Percentiles rank a stretch among this genome's conserved stretches.
Evolutionary conservation across 2,888 invertebrate species (phyloP).

Genomic region (Latheticus oryzae): DNA sequence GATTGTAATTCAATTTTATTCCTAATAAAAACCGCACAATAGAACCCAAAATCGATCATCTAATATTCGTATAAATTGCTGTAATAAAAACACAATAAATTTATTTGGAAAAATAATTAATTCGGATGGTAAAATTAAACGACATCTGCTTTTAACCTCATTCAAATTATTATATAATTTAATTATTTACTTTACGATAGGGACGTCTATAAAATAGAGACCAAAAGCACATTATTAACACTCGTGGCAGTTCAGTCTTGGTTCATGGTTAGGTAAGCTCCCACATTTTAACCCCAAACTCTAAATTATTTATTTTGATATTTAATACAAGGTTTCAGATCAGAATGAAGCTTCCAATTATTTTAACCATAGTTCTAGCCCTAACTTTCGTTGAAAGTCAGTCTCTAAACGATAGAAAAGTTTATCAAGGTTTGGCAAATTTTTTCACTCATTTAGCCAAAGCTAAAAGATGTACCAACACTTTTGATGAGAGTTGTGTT

Average conservation of each 20-base stretch:
- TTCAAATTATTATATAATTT: slow-evolving; percentile 11
- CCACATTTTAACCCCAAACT: background rate
- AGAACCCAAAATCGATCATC: too few species aligned
- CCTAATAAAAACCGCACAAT: too few species aligned
- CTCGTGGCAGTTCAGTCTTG: slow-evolving; percentile 11
- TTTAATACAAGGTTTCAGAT: too few species aligned
- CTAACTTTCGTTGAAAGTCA: background rate
- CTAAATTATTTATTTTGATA: slow-evolving; percentile 2
- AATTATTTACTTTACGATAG: slow-evolving; percentile 26
- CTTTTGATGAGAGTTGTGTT: slow-evolving; percentile 33
- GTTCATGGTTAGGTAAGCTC: slow-evolving; percentile 11
- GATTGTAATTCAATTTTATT: too few species aligned
- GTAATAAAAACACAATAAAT: slow-evolving; percentile 7
- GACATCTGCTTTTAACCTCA: slow-evolving; percentile 10
- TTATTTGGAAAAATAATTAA: slow-evolving; percentile 6
- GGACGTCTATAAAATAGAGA: slow-evolving; percentile 9
- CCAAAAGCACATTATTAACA: slow-evolving; percentile 12
- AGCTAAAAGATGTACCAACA: slow-evolving; percentile 27
- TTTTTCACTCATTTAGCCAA: slow-evolving; percentile 11
- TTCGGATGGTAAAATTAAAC: slow-evolving; percentile 11
- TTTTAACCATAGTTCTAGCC: slow-evolving; percentile 8
- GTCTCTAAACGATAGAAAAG: slow-evolving; percentile 1
- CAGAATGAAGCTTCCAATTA: too few species aligned
- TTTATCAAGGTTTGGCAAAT: background rate
- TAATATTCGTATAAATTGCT: too few species aligned